Conservation (phyloP, 2,113 vertebrate genomes). For the Alligator sinensis region DNA sequence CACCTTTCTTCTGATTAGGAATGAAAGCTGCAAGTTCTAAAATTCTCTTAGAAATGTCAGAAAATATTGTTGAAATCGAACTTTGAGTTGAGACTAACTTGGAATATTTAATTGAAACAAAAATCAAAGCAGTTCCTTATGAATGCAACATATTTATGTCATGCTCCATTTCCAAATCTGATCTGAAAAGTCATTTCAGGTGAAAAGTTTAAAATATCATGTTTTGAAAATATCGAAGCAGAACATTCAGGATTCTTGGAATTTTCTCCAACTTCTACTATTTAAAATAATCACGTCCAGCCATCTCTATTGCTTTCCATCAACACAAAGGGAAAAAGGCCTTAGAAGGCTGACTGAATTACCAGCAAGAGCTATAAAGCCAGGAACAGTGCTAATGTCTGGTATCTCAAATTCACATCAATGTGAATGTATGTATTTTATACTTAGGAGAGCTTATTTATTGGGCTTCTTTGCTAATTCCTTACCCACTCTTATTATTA, state of each 20-base stretch:
- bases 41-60: not conserved
- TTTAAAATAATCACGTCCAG: slow-evolving; percentile 9
- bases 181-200: slow-evolving; percentile 71
- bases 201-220: slow-evolving; percentile 63
- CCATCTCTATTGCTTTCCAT: not conserved
- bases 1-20: slow-evolving; percentile 51
- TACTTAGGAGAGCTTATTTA: not conserved
- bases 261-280: slow-evolving; percentile 22
- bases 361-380: not conserved
- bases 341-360: not conserved
- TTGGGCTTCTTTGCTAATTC: not conserved
- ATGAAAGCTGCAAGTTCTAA: slow-evolving; percentile 65
- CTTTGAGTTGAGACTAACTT: no score
- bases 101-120: slow-evolving; percentile 56
- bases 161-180: slow-evolving; percentile 65
- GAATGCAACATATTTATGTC: slow-evolving; percentile 68
- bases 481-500: not conserved
- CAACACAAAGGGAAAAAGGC: not conserved
- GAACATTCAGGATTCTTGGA: slow-evolving; percentile 41
- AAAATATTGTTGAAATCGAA: no score
- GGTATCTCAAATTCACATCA: not conserved
- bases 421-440: not conserved
- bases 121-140: slow-evolving; percentile 68
- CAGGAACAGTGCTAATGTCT: not conserved
- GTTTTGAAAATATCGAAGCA: slow-evolving; percentile 60